Conservation (phyloP, 2,113 vertebrate genomes). For the cat (Felis catus) region DNA sequence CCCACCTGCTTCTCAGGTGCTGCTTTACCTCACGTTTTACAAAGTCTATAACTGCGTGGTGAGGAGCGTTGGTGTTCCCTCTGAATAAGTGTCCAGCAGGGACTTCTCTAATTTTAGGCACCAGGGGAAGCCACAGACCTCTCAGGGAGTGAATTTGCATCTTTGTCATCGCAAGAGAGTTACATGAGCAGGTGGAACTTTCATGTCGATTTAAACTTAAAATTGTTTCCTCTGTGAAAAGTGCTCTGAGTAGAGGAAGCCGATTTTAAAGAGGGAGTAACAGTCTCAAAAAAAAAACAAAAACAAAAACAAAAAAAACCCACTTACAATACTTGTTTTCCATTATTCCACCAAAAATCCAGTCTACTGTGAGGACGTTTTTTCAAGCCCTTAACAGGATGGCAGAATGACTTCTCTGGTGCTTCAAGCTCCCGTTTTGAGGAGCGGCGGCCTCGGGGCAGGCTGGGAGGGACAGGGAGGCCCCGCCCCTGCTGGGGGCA, state of each 20-base stretch:
- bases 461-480: neutral
- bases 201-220: neutral
- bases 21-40: accelerated
- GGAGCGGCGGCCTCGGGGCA: accelerated
- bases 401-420: neutral
- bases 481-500: neutral
- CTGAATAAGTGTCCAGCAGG: neutral
- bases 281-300: neutral
- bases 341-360: neutral
- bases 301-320: neutral
- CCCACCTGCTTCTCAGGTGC: neutral
- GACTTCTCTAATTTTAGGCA: neutral
- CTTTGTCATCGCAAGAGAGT: neutral
- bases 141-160: neutral
- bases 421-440: accelerated
- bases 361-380: neutral
- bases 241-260: neutral
- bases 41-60: accelerated
- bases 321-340: neutral
- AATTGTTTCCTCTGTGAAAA: neutral
- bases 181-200: constrained; percentile 31
- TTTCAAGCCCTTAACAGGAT: neutral
- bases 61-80: accelerated
- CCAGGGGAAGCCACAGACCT: neutral
- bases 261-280: neutral